phyloP scores from a whole-genome alignment of 2,113 vertebrate genomes.

The Rhinolophus ferrumequinum region DNA sequence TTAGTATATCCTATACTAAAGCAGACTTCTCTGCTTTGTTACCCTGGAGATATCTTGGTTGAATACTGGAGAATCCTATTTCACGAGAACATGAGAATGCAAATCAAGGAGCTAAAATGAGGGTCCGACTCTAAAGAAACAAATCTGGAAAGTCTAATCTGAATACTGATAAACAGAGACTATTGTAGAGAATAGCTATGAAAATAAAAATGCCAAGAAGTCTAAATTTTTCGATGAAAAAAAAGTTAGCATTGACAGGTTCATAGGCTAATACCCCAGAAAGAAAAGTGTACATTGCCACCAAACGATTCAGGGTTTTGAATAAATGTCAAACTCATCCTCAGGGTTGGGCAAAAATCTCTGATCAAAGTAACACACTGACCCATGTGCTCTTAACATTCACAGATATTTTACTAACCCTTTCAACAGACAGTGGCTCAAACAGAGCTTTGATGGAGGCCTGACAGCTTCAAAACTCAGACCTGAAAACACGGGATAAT shows the following conservation, averaged over 20 bases:
- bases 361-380: background rate
- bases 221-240: constrained; percentile 6
- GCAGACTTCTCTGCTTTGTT: constrained; percentile 46
- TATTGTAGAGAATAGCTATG: background rate
- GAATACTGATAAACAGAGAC: constrained; percentile 4
- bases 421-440: background rate
- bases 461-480: background rate
- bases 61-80: constrained; percentile 40
- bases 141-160: constrained; percentile 23
- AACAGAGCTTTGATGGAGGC: background rate
- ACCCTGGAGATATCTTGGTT: constrained; percentile 59
- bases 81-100: constrained; percentile 24
- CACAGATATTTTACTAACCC: background rate
- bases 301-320: background rate
- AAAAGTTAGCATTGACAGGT: background rate
- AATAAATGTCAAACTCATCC: background rate
- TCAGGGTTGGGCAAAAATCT: background rate
- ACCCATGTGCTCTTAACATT: background rate
- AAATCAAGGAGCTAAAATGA: constrained; percentile 41
- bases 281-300: background rate
- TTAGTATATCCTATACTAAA: constrained; percentile 3
- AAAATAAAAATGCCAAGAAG: constrained; percentile 33
- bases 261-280: background rate
- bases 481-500: background rate
- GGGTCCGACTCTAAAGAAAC: background rate